Conservation (phyloP, 2,797 vertebrate genomes). For the Apogon talboti region DNA sequence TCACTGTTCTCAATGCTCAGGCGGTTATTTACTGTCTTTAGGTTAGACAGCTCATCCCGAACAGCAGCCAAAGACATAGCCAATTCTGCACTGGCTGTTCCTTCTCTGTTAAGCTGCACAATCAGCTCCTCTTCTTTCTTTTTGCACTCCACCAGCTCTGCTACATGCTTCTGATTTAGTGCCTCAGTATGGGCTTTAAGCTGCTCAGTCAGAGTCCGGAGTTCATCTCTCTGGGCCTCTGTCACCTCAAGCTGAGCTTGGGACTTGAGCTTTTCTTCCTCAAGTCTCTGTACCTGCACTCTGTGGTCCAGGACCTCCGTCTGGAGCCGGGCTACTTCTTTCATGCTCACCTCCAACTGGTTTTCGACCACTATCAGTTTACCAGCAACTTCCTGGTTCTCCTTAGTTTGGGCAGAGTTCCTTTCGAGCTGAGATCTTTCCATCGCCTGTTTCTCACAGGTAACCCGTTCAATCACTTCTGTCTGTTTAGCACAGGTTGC, state of each 20-base stretch:
- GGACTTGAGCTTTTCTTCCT: conserved; percentile 81
- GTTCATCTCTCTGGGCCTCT: conserved; percentile 81
- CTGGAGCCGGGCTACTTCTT: conserved; percentile 88
- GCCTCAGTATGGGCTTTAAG: conserved; percentile 87
- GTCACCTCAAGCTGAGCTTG: conserved; percentile 83
- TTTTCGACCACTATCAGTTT: conserved; percentile 82
- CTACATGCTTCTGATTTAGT: conserved; percentile 86
- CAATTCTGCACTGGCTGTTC: conserved; percentile 71
- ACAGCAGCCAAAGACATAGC: conserved; percentile 71
- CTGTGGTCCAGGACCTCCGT: conserved; percentile 81
- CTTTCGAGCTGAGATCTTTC: conserved; percentile 80
- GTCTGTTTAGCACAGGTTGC: conserved; percentile 78
- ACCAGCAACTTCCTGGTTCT: conserved; percentile 72
- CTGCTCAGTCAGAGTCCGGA: conserved; percentile 85
- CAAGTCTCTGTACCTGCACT: conserved; percentile 78
- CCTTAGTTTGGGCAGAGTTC: conserved; percentile 62
- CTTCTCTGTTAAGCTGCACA: conserved; percentile 74
- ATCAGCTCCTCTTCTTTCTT: conserved; percentile 78
- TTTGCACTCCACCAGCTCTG: conserved; percentile 85
- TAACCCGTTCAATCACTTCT: conserved; percentile 80
- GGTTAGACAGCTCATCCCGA: conserved; percentile 79
- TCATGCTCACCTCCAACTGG: conserved; percentile 83
- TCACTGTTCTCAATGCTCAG: conserved; percentile 84
- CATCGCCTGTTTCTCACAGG: conserved; percentile 75
- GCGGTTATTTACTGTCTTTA: conserved; percentile 80